A percentile compares a stretch with the other conserved stretches of the same genome.
Conservation (phyloP, 2,113 vertebrate species). For the Paracyprichromis sp. region DNA sequence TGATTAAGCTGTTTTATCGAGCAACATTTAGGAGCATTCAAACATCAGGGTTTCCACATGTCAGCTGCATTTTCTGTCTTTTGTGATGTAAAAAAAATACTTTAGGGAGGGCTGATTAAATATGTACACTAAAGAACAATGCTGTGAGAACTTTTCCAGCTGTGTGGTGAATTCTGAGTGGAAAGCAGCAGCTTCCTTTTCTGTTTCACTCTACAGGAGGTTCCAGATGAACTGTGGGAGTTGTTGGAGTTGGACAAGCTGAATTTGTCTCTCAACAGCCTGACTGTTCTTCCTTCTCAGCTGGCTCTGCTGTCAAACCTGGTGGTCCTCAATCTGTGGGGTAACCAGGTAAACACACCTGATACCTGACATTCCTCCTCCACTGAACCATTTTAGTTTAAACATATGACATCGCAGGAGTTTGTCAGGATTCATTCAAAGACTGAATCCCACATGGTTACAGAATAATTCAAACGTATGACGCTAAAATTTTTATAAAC, state of each 20-base stretch:
- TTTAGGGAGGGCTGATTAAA: background rate
- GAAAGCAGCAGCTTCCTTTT: background rate
- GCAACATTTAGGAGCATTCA: background rate
- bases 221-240: conserved; percentile 82
- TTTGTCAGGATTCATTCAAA: background rate
- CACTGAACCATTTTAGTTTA: background rate
- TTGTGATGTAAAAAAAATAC: background rate
- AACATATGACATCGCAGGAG: background rate
- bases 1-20: background rate
- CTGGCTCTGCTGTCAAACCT: conserved; percentile 77
- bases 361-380: background rate
- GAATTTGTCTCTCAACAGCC: conserved; percentile 83
- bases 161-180: background rate
- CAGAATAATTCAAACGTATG: background rate
- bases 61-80: background rate
- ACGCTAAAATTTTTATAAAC: background rate
- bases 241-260: conserved; percentile 83
- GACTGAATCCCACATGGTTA: background rate
- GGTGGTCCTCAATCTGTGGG: conserved; percentile 83
- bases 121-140: background rate
- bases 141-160: background rate
- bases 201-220: conserved; percentile 24
- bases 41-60: background rate
- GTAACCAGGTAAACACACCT: conserved; percentile 65
- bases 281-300: conserved; percentile 70